A percentile compares a stretch with the other conserved stretches of the same genome.
Conservation (phyloP, 1,140 invertebrate genomes). For the Macrobrachium nipponense region DNA sequence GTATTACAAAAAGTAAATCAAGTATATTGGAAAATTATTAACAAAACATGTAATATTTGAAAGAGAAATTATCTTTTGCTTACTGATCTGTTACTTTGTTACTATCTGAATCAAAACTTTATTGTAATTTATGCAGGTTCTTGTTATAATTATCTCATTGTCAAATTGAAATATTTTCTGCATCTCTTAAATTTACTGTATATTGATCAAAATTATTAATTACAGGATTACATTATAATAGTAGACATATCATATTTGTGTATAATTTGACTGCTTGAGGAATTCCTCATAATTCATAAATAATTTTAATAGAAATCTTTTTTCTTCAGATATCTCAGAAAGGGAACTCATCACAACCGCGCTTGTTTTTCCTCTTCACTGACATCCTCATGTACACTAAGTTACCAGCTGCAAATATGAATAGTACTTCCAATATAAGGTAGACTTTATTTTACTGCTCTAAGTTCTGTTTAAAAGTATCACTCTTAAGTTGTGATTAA, state of each 20-base stretch:
- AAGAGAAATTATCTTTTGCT: neutral
- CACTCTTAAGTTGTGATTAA: no score
- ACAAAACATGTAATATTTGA: neutral
- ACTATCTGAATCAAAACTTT: no score
- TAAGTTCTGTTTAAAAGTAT: no score
- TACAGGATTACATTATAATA: no score
- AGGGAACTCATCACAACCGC: conserved; percentile 67
- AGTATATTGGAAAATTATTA: neutral
- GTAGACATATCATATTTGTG: no score
- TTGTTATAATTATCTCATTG: no score
- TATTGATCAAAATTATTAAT: no score
- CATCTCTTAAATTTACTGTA: no score
- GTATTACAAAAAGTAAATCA: conserved; percentile 67
- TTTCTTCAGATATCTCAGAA: conserved; percentile 66
- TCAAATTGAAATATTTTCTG: no score
- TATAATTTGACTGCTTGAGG: no score
- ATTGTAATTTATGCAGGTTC: no score
- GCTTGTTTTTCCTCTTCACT: conserved; percentile 70
- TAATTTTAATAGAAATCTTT: neutral
- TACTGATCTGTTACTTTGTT: no score
- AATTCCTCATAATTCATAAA: neutral
- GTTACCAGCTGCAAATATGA: conserved; percentile 24
- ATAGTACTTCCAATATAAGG: neutral
- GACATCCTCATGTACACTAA: conserved; percentile 70
- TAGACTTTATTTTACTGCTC: neutral